phyloP scores from a whole-genome alignment of 2,888 invertebrate species.

The Gastrophysa polygoni region DNA sequence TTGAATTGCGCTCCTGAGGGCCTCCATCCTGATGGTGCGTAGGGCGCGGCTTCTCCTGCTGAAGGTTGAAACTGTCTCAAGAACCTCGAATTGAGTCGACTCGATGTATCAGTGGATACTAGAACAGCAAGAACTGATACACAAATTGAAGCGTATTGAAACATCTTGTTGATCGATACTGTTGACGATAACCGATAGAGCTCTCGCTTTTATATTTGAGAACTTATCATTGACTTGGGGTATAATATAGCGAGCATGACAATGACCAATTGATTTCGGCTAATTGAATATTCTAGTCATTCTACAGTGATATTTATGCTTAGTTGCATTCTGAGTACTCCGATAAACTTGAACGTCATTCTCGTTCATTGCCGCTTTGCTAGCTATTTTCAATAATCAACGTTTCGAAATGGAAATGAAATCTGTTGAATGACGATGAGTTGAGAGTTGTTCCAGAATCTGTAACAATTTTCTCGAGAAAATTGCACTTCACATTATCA shows the following conservation, averaged over 20 bases:
- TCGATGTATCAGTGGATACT: constrained; percentile 7
- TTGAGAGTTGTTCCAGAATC: too few relatives aligned
- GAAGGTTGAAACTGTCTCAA: constrained; percentile 1
- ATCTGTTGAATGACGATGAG: too few relatives aligned
- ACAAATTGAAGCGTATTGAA: not conserved
- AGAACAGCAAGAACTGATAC: not conserved
- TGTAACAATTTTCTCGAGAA: too few relatives aligned
- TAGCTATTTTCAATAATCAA: too few relatives aligned
- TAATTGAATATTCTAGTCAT: constrained; percentile 20
- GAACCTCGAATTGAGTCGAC: constrained; percentile 15
- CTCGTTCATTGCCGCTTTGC: too few relatives aligned
- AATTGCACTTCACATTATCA: too few relatives aligned
- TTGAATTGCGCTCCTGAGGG: constrained; percentile 16
- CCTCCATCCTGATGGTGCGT: constrained; percentile 30
- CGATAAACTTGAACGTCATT: not conserved
- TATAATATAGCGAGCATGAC: not conserved
- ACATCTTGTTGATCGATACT: constrained; percentile 4
- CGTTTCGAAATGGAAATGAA: too few relatives aligned
- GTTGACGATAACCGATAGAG: not conserved
- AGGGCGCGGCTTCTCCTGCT: not conserved
- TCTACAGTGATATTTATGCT: not conserved
- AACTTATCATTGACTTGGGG: not conserved
- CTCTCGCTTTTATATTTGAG: constrained; percentile 16
- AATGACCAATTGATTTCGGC: constrained; percentile 18
- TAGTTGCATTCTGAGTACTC: constrained; percentile 1